Base-by-base conservation (phyloP, 2,797 vertebrate species). In the Centroberyx gerrardi region DNA sequence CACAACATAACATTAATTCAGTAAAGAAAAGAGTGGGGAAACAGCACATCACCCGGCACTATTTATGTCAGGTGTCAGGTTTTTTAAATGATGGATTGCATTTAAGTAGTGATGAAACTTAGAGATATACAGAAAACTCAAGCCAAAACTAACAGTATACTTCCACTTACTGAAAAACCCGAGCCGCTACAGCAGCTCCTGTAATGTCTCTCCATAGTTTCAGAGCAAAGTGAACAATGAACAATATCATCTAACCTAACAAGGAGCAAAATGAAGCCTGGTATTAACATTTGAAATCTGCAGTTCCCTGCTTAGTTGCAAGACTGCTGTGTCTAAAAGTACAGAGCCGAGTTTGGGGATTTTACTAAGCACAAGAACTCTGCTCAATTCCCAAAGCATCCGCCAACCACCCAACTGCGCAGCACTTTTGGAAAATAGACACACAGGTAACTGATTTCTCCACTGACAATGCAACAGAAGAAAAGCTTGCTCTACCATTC, bases 401-500 rank as follows among this genome's bases (percentile, higher is more conserved):
- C 84, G 46, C 87, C 83, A 88, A 87, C 82, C 91, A 78, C 79
- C 84, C 78, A 85, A 91, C 86, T 89, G 85, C 82, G 83, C 85
- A 84, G 85, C 87, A 82, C 88, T 87, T 89, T 84, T 78, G 72
- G 83, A 85, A 88, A 85, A 86, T 70, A 87, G 86, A 88, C 87
- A 83, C 90, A 75, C 85, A 90, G 90, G 92, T 91, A 91, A 80
- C 85, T 81, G 83, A 88, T 92, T 90, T 85, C 90, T 92, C 87
- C 86, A 87, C 87, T 90, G 91, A 90, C 90, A 87, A 91, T 78
- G 76, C 81, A 81, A 78, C 79, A 85, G 86, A 89, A 86, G 86
- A 90, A 92, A 91, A 87, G 88, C 90, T 85, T 86, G 84, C 90
- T 88, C 82, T 89, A 86, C 89, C 81, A 86, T 94, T 93, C 90